Evolutionary conservation across 2,113 vertebrate genomes (phyloP).

Genomic region (Campylomormyrus numenius): DNA sequence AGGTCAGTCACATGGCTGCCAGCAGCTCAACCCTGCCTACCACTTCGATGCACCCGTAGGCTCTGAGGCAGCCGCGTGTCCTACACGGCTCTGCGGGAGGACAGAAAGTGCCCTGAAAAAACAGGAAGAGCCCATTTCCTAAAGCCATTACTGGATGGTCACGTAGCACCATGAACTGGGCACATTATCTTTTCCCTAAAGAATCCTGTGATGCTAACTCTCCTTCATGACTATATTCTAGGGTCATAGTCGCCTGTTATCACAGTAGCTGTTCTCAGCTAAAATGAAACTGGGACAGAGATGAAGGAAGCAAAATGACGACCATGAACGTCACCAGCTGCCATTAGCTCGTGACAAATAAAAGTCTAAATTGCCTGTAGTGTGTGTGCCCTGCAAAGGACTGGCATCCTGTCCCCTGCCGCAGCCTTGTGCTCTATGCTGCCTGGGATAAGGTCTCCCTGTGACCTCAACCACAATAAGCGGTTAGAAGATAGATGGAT

Average conservation of each 20-base stretch:
- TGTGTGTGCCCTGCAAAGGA: not conserved
- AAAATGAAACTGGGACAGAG: not conserved
- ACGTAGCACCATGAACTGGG: constrained; percentile 5
- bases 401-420: not conserved
- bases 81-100: not conserved
- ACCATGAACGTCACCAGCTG: not conserved
- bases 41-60: not conserved
- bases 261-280: not conserved
- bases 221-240: not conserved
- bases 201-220: not conserved
- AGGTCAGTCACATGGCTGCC: constrained; percentile 37
- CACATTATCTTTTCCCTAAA: not conserved
- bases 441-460: not conserved
- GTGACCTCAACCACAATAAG: not conserved
- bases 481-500: not conserved
- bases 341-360: not conserved
- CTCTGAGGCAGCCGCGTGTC: not conserved
- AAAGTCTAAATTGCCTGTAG: not conserved
- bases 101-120: constrained; percentile 17
- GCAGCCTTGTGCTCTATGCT: not conserved
- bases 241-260: not conserved
- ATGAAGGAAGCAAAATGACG: not conserved
- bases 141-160: not conserved
- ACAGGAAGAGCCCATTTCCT: constrained; percentile 28
- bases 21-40: not conserved